Conservation (phyloP, 2,113 vertebrate species). For the Campylorhamphus procurvoides region DNA sequence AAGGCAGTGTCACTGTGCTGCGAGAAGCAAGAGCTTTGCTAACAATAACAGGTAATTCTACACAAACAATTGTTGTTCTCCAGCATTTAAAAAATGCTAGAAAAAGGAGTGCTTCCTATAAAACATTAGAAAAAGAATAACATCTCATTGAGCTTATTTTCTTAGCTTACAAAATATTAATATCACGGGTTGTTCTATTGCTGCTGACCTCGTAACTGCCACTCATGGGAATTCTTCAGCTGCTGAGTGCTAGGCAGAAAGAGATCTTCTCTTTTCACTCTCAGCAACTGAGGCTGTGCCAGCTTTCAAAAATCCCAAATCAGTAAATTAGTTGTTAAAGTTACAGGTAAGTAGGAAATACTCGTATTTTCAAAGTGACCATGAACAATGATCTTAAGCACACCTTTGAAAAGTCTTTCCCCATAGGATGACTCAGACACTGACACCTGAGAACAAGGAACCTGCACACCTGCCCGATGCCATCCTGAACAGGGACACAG, state of each 20-base stretch:
- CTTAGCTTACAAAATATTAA: not conserved
- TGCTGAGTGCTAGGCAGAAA: not conserved
- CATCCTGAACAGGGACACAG: not conserved
- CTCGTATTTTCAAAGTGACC: not conserved
- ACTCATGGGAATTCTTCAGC: not conserved
- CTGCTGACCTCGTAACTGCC: not conserved
- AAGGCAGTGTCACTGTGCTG: not conserved
- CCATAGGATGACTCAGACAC: not conserved
- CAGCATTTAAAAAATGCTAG: not conserved
- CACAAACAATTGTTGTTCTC: not conserved
- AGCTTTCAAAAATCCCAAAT: not conserved
- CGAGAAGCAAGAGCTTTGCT: not conserved
- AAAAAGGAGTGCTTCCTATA: not conserved
- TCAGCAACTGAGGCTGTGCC: not conserved
- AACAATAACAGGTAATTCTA: not conserved
- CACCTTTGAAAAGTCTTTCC: not conserved
- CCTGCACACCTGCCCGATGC: not conserved
- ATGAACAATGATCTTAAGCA: not conserved
- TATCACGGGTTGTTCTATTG: not conserved
- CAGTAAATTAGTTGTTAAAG: not conserved
- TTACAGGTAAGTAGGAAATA: not conserved
- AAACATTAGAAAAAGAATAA: not conserved
- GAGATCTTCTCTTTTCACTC: not conserved
- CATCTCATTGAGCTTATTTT: not conserved
- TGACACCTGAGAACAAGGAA: not conserved